Evolutionary conservation across 2,113 vertebrate genomes (phyloP).

Genomic region (Podarcis muralis): DNA sequence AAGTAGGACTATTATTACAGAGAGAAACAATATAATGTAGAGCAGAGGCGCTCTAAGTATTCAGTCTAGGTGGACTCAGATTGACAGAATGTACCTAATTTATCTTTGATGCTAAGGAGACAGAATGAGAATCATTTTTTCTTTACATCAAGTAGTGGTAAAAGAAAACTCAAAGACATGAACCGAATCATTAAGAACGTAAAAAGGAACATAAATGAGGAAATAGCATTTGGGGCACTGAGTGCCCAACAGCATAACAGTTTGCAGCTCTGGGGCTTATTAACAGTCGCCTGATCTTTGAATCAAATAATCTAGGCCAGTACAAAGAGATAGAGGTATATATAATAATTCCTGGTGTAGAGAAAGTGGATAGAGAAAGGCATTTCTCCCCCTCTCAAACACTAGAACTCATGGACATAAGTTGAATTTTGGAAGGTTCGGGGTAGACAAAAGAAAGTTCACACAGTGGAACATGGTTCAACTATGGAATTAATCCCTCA

Average conservation of each 20-base stretch:
- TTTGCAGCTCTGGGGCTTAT: not conserved
- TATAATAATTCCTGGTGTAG: too few relatives aligned
- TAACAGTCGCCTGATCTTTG: not conserved
- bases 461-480: too few relatives aligned
- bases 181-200: not conserved
- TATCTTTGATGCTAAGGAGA: not conserved
- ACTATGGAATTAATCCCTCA: too few relatives aligned
- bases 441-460: too few relatives aligned
- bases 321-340: not conserved
- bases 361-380: too few relatives aligned
- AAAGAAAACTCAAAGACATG: constrained; percentile 5
- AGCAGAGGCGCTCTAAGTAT: constrained; percentile 59
- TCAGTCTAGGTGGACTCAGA: constrained; percentile 49
- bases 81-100: constrained; percentile 54
- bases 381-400: too few relatives aligned
- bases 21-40: constrained; percentile 48
- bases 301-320: not conserved
- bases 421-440: too few relatives aligned
- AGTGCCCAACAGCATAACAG: rapidly evolving
- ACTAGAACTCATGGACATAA: too few relatives aligned
- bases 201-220: not conserved
- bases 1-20: constrained; percentile 55
- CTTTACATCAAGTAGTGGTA: constrained; percentile 31
- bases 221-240: not conserved
- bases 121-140: constrained; percentile 46